Evolutionary conservation across 2,888 invertebrate species (phyloP), one percentile per base, ranked within the genome.

Genomic region (Globia sparganii): DNA sequence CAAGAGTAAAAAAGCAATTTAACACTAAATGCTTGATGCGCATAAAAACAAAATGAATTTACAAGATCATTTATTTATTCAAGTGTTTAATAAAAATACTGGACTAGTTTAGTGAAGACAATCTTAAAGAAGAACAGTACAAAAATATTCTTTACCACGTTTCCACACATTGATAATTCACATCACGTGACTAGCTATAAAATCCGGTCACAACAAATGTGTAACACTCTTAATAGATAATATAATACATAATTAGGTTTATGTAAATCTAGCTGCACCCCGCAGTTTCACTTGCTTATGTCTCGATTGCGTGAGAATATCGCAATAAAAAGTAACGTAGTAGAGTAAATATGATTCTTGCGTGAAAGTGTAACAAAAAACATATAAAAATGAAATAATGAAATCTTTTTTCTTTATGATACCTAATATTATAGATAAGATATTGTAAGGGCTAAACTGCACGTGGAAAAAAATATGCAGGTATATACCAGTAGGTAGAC

Each of bases 81-180:
- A 43, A 53, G 21, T 34, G 28, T 72, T 70, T 31, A 64, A 71
- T 80, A 53, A 53, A 69, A 43, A 74, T 68, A 80, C 53, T 61
- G 49, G 81, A 84, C 81, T 75, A 82, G 81, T 72, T 71, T 25
- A 71, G 21, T 56, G 31, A 72, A 80, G 56, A 72, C 61, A 75
- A 73, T 59, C 40, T 37, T 71, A 81, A 25, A 65, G 46, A 18
- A 67, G 31, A 81, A 34, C 6, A 21, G 11, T 37, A 46, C 21
- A 43, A 67, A 75, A 56, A 58, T 9, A 56, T 69, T 62, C 6
- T 49, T 59, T 18, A 70, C 25, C 37, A 25, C 2, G 3, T 67
- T 34, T 25, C 4, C 46, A 40, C 61, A 62, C 18, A 58, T 5
- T 56, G 18, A 71, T 64, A 65, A 59, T 72, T 69, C 53, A 37